A percentile compares a stretch with the other conserved stretches of the same genome.
Evolutionary conservation across 1,140 invertebrate genomes (phyloP).

Genomic region (Heliconius hermathena): DNA sequence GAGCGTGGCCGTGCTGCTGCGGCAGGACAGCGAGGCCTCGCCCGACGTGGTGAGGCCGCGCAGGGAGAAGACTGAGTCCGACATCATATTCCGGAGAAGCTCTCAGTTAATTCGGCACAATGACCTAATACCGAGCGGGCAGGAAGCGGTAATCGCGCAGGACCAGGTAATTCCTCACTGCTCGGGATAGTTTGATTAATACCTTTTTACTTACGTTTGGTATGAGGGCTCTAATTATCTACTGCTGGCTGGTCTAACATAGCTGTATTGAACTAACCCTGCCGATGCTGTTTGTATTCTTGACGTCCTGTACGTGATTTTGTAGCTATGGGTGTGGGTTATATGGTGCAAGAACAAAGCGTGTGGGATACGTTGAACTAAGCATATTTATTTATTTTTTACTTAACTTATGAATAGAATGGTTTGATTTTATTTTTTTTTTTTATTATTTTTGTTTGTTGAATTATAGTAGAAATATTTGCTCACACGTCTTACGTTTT

Average conservation of each 20-base stretch:
- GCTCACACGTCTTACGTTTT: conserved; percentile 76
- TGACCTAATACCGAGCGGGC: conserved; percentile 77
- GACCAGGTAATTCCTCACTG: conserved; percentile 77
- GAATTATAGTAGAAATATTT: conserved; percentile 36
- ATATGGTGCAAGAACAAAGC: conserved; percentile 47
- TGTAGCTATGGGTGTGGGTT: conserved; percentile 54
- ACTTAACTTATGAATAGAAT: conserved; percentile 11
- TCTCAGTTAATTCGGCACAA: conserved; percentile 85
- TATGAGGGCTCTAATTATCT: conserved; percentile 67
- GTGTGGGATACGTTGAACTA: conserved; percentile 53
- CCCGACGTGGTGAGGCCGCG: conserved; percentile 83
- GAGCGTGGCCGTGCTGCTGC: conserved; percentile 68
- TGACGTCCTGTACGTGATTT: conserved; percentile 50
- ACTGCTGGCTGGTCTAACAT: conserved; percentile 59
- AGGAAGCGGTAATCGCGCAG: conserved; percentile 80
- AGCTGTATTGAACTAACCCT: conserved; percentile 62
- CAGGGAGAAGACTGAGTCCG: conserved; percentile 93
- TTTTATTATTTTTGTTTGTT: conserved; percentile 12
- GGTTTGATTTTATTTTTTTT: background rate
- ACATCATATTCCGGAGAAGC: conserved; percentile 87
- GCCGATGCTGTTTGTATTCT: conserved; percentile 52
- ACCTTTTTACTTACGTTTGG: conserved; percentile 68
- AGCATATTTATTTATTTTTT: conserved; percentile 26
- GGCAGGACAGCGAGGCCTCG: conserved; percentile 64
- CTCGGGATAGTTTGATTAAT: conserved; percentile 77